Evolutionary conservation across 2,888 invertebrate species (phyloP).

Genomic region (Subacronicta megacephala): DNA sequence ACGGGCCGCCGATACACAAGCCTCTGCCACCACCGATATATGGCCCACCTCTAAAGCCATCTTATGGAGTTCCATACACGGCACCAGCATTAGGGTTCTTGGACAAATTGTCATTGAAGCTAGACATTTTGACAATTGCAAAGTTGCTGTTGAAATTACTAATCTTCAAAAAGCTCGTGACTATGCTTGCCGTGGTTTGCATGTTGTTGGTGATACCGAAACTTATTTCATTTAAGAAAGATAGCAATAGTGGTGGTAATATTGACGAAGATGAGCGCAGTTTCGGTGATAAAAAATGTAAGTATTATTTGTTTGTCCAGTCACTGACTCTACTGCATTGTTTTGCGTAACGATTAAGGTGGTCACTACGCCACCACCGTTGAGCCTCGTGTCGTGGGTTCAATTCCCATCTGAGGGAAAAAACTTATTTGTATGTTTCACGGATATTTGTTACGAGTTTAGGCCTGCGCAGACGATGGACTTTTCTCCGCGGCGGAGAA

Average conservation of each 20-base stretch:
- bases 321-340: too few relatives aligned
- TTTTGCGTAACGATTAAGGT: too few relatives aligned
- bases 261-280: constrained; percentile 77
- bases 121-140: constrained; percentile 92
- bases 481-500: too few relatives aligned
- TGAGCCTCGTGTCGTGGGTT: too few relatives aligned
- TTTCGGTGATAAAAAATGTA: constrained; percentile 71
- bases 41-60: constrained; percentile 82
- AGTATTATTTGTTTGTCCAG: constrained; percentile 54
- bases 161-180: constrained; percentile 95
- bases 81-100: constrained; percentile 88
- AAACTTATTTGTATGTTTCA: too few relatives aligned
- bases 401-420: too few relatives aligned
- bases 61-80: constrained; percentile 89
- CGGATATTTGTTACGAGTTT: too few relatives aligned
- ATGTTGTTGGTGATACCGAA: constrained; percentile 94
- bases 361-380: too few relatives aligned
- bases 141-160: constrained; percentile 93
- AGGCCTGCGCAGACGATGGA: too few relatives aligned
- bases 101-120: constrained; percentile 92
- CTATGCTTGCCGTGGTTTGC: constrained; percentile 94
- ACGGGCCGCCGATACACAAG: constrained; percentile 78
- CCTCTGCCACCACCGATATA: constrained; percentile 74
- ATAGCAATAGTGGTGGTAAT: constrained; percentile 60
- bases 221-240: constrained; percentile 87